phyloP scores from a whole-genome alignment of 1,140 invertebrate genomes.

The Monomorium pharaonis region DNA sequence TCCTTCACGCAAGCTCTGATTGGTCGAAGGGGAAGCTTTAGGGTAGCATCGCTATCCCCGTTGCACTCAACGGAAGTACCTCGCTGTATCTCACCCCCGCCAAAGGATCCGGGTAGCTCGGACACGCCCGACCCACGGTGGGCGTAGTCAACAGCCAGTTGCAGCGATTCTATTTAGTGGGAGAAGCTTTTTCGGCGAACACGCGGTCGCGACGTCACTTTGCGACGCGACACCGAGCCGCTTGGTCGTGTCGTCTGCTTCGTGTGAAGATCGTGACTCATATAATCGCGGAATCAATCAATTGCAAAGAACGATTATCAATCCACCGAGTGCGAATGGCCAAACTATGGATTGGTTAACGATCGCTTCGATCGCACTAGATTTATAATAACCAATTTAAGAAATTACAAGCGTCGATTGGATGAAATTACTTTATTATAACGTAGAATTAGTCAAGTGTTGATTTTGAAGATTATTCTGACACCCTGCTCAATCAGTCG shows the following conservation, averaged over 20 bases:
- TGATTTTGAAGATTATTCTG: neutral
- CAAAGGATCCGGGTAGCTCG: conserved; percentile 64
- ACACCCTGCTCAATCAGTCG: neutral
- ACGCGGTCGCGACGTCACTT: conserved; percentile 77
- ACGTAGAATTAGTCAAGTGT: neutral
- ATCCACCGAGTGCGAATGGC: conserved; percentile 8
- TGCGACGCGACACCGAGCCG: conserved; percentile 73
- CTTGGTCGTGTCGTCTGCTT: conserved; percentile 62
- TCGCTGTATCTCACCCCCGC: neutral
- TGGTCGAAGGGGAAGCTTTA: conserved; percentile 45
- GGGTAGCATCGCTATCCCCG: conserved; percentile 29
- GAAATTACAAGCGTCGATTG: conserved; percentile 14
- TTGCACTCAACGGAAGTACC: neutral
- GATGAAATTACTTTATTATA: neutral
- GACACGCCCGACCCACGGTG: conserved; percentile 59
- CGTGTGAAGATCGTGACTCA: conserved; percentile 18
- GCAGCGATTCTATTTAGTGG: conserved; percentile 67
- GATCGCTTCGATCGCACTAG: neutral
- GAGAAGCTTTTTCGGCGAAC: conserved; percentile 73
- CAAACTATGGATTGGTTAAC: neutral
- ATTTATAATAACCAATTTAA: neutral
- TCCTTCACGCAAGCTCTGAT: conserved; percentile 24
- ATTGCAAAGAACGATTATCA: conserved; percentile 42
- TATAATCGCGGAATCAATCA: conserved; percentile 19
- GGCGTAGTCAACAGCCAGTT: conserved; percentile 68